Evolutionary conservation across 2,797 vertebrate species (phyloP).

Genomic region (Dryobates pubescens): DNA sequence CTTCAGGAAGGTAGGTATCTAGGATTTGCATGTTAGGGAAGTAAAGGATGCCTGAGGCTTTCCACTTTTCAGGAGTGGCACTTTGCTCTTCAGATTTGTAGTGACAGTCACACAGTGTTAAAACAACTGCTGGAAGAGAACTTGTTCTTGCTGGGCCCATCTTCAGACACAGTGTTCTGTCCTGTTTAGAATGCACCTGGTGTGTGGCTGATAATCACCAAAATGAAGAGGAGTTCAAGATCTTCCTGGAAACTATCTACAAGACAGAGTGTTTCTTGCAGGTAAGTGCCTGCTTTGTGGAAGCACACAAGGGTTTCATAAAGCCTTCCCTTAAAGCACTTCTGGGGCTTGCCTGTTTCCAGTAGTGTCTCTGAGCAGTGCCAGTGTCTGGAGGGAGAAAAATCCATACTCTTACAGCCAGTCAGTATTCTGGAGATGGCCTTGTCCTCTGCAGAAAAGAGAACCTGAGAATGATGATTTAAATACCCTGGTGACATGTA

Average conservation of each 20-base stretch:
- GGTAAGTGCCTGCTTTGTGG: constrained; percentile 73
- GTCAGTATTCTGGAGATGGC: background rate
- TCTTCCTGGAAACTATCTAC: constrained; percentile 84
- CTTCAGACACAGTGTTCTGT: constrained; percentile 30
- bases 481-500: background rate
- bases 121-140: background rate
- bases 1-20: constrained; percentile 89
- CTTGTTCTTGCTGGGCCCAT: background rate
- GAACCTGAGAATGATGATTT: background rate
- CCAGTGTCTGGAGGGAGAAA: background rate
- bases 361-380: background rate
- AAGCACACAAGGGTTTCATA: background rate
- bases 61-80: background rate
- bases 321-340: background rate
- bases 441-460: background rate
- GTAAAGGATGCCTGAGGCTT: background rate
- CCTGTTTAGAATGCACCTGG: constrained; percentile 85
- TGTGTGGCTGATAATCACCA: constrained; percentile 78
- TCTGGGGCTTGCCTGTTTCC: background rate
- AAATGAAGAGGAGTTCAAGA: constrained; percentile 78
- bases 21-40: background rate
- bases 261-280: constrained; percentile 89
- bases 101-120: background rate
- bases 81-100: background rate
- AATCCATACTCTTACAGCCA: background rate